Evolutionary conservation across 1,140 invertebrate species (phyloP).

Genomic region (Pissodes strobi): DNA sequence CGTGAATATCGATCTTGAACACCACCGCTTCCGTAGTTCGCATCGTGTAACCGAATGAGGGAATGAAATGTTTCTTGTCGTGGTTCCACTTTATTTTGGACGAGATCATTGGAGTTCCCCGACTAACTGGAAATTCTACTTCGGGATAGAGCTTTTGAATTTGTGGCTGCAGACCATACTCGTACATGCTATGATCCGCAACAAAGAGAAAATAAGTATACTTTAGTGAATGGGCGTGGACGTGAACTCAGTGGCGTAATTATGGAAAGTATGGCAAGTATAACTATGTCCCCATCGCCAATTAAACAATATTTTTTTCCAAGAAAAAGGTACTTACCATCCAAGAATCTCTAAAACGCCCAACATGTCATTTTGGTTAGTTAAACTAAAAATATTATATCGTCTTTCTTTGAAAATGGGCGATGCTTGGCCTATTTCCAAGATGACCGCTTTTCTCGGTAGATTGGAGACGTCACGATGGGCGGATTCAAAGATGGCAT

Average conservation of each 20-base stretch:
- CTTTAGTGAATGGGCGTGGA: too few relatives aligned
- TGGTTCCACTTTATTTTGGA: constrained; percentile 71
- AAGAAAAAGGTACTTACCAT: too few relatives aligned
- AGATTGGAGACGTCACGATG: background rate
- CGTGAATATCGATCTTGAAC: constrained; percentile 59
- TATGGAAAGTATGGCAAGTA: too few relatives aligned
- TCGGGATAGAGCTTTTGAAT: constrained; percentile 60
- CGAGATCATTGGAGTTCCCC: constrained; percentile 66
- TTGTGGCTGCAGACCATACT: constrained; percentile 61
- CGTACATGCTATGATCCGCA: too few relatives aligned
- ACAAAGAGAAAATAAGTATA: too few relatives aligned
- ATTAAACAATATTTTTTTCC: too few relatives aligned
- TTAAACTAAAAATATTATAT: background rate
- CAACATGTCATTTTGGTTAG: background rate
- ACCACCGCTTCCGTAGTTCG: background rate
- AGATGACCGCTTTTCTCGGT: background rate
- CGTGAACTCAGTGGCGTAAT: too few relatives aligned
- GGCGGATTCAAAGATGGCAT: background rate
- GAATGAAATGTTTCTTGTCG: constrained; percentile 54
- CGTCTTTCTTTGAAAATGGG: background rate
- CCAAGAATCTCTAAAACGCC: constrained; percentile 3
- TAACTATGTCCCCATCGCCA: too few relatives aligned
- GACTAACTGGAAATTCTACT: constrained; percentile 64
- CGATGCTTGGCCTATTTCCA: constrained; percentile 6
- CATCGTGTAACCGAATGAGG: background rate